phyloP scores from a whole-genome alignment of 2,113 vertebrate species.

The Pitta sordida region DNA sequence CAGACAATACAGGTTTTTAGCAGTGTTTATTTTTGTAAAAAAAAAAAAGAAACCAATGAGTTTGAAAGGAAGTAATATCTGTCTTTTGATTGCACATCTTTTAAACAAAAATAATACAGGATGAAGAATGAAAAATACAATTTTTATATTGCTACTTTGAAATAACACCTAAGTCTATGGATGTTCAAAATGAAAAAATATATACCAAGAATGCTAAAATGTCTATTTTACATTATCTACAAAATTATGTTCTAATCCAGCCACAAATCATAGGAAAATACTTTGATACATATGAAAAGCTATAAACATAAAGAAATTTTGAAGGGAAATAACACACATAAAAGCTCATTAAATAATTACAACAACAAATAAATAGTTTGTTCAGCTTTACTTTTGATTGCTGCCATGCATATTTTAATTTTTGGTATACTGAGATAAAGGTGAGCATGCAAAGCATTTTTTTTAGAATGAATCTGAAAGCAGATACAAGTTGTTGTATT shows the following conservation, averaged over 20 bases:
- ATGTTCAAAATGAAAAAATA: slow-evolving; percentile 60
- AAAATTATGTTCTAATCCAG: slow-evolving; percentile 75
- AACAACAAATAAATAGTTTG: slow-evolving; percentile 83
- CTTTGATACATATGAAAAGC: slow-evolving; percentile 69
- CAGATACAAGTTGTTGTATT: slow-evolving; percentile 40
- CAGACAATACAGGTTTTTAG: slow-evolving; percentile 24
- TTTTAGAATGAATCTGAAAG: slow-evolving; percentile 56
- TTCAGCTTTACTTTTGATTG: slow-evolving; percentile 72
- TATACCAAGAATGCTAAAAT: slow-evolving; percentile 65
- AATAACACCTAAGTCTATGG: slow-evolving; percentile 40
- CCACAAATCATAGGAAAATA: slow-evolving; percentile 75
- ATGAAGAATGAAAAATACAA: slow-evolving; percentile 46
- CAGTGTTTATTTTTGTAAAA: slow-evolving; percentile 70
- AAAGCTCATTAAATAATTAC: slow-evolving; percentile 81
- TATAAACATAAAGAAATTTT: slow-evolving; percentile 69
- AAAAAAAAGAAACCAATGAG: slow-evolving; percentile 3
- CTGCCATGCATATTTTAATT: slow-evolving; percentile 72
- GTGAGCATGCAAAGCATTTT: slow-evolving; percentile 69
- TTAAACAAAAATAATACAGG: slow-evolving; percentile 60
- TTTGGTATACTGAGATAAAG: slow-evolving; percentile 67
- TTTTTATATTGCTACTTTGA: slow-evolving; percentile 34
- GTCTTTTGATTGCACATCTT: slow-evolving; percentile 65
- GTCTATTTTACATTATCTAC: slow-evolving; percentile 91
- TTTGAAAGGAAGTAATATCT: slow-evolving; percentile 40
- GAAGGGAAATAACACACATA: slow-evolving; percentile 67